These are phyloP conservation scores for Poeciliopsis retropinna DNA, from an alignment of 2,113 vertebrate species.

Conservation along the genomic window DNA sequence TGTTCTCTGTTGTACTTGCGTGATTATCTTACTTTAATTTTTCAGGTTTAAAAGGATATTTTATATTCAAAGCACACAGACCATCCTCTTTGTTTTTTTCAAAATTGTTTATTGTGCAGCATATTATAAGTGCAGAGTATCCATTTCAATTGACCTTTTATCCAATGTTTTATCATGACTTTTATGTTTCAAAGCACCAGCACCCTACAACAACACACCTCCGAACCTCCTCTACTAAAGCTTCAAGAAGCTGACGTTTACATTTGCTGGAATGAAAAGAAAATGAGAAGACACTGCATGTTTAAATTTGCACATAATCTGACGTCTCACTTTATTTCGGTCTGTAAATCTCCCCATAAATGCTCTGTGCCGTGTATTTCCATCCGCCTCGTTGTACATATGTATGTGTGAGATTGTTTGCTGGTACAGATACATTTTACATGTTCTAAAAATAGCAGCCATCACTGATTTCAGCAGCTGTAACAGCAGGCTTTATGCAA, in stretches of 20 bases:
- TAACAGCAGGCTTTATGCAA: constrained; percentile 45
- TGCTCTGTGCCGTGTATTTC: constrained; percentile 3
- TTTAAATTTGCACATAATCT: constrained; percentile 3
- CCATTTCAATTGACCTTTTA: background rate
- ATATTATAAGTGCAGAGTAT: background rate
- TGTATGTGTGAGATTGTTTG: background rate
- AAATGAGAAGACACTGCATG: background rate
- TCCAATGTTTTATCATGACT: background rate
- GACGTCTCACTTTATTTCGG: background rate
- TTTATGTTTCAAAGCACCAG: constrained; percentile 5
- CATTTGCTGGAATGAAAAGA: background rate
- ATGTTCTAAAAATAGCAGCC: constrained; percentile 57
- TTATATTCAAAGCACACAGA: background rate
- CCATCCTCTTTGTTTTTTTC: background rate
- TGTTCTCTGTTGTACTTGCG: background rate
- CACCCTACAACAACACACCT: background rate
- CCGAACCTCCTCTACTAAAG: background rate
- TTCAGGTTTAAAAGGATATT: background rate
- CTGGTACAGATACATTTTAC: constrained; percentile 39
- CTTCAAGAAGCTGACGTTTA: constrained; percentile 1
- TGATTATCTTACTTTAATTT: background rate
- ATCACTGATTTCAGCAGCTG: constrained; percentile 48
- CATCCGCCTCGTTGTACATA: constrained; percentile 2
- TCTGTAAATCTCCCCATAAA: background rate
- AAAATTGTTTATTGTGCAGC: background rate